phyloP scores from a whole-genome alignment of 2,113 vertebrate genomes.

The Colaptes auratus region DNA sequence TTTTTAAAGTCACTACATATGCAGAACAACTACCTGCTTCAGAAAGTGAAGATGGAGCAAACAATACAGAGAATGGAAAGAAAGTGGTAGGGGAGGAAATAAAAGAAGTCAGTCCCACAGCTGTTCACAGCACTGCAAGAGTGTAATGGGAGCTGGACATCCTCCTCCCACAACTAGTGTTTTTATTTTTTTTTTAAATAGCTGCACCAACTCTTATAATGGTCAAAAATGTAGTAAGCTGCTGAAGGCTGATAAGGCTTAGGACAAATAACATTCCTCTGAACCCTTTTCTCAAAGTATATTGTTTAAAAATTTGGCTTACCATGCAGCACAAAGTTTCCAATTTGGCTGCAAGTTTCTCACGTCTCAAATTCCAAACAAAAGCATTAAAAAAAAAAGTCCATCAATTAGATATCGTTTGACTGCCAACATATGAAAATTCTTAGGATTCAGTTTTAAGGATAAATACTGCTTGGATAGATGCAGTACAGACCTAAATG shows the following conservation, averaged over 20 bases:
- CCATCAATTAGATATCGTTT: not conserved
- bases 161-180: not conserved
- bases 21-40: not conserved
- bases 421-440: not conserved
- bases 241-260: not conserved
- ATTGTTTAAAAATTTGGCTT: not conserved
- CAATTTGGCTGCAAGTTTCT: not conserved
- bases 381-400: not conserved
- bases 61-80: not conserved
- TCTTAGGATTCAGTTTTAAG: not conserved
- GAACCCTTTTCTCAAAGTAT: not conserved
- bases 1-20: not conserved
- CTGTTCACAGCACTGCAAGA: not conserved
- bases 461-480: not conserved
- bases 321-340: not conserved
- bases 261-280: not conserved
- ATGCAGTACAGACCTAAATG: not conserved
- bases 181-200: not conserved
- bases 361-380: not conserved
- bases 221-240: not conserved
- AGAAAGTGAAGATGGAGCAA: not conserved
- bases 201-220: fast-evolving
- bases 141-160: not conserved
- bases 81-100: not conserved
- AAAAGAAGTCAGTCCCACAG: not conserved